These are phyloP conservation scores for Acanthornis magna DNA, from an alignment of 2,797 vertebrate species.

Conservation along the genomic window DNA sequence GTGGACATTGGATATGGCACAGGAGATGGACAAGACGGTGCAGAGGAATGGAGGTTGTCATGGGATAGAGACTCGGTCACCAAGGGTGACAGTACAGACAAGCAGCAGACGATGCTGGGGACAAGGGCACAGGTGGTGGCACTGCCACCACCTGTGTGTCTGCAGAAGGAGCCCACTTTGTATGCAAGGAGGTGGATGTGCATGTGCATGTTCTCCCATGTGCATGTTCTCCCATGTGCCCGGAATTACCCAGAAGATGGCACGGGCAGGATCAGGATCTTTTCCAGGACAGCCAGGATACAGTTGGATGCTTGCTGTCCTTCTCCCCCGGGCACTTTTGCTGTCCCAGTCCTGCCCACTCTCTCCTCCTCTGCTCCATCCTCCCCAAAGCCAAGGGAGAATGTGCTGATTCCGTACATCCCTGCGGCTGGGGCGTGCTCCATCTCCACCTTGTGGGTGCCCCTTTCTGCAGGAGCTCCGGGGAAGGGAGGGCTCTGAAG, in stretches of 20 bases:
- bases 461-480: conserved; percentile 8
- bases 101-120: background rate
- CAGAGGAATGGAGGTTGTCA: background rate
- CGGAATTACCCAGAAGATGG: fast-evolving
- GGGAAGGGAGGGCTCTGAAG: background rate
- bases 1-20: background rate
- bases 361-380: background rate
- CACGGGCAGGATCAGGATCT: background rate
- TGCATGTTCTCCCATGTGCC: background rate
- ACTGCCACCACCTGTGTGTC: background rate
- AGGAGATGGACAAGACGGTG: background rate
- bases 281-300: background rate
- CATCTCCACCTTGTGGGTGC: background rate
- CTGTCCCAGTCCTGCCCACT: background rate
- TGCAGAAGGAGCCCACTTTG: background rate
- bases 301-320: background rate
- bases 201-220: fast-evolving
- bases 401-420: background rate
- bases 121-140: background rate
- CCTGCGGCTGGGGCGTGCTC: fast-evolving
- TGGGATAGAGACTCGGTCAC: background rate
- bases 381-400: background rate
- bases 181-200: background rate
- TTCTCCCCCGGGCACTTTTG: background rate
- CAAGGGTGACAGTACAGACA: background rate